Percentiles rank a stretch among this genome's conserved stretches.
Evolutionary conservation across 2,797 vertebrate species (phyloP).

Genomic region (Sebastolobus altivelis): DNA sequence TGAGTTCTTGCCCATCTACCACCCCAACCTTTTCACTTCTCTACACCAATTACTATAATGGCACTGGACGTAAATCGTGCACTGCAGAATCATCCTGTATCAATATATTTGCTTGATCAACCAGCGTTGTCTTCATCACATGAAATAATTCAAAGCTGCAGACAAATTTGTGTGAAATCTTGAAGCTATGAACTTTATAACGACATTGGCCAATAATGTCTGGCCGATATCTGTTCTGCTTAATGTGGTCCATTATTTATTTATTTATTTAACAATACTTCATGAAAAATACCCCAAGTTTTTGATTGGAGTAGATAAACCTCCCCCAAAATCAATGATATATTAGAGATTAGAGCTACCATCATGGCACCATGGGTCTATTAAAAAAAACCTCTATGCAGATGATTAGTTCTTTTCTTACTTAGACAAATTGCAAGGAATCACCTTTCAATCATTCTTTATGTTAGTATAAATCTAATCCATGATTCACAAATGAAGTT

Average conservation of each 20-base stretch:
- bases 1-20: neutral
- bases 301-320: too few relatives aligned
- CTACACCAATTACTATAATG: neutral
- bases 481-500: neutral
- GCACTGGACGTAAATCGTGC: neutral
- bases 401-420: too few relatives aligned
- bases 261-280: too few relatives aligned
- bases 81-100: neutral
- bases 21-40: neutral
- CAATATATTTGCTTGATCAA: neutral
- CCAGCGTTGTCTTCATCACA: neutral
- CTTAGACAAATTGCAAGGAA: too few relatives aligned
- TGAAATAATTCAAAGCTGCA: neutral
- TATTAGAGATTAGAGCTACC: neutral
- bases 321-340: too few relatives aligned
- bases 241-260: neutral
- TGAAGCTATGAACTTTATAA: neutral
- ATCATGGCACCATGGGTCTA: too few relatives aligned
- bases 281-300: too few relatives aligned
- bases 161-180: neutral
- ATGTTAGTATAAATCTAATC: neutral
- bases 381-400: too few relatives aligned
- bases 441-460: too few relatives aligned
- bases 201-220: neutral
- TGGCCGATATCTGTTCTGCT: neutral